Evolutionary conservation across 2,113 vertebrate genomes (phyloP).

Genomic region (Silurus meridionalis): DNA sequence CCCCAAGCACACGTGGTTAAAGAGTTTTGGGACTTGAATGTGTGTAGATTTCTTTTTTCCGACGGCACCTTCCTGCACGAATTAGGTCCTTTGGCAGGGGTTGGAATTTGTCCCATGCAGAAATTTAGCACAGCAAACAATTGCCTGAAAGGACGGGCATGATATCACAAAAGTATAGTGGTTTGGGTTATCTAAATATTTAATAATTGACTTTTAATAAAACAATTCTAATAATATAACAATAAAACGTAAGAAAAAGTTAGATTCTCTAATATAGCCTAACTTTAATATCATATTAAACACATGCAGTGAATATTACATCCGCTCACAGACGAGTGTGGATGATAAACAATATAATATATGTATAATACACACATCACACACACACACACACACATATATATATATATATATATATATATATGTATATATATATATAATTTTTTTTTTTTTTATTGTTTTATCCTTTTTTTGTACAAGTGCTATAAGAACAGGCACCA

Average conservation of each 20-base stretch:
- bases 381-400: no score
- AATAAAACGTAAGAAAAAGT: background rate
- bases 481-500: background rate
- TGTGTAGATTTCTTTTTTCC: background rate
- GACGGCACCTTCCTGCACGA: background rate
- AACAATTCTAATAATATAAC: background rate
- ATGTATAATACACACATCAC: no score
- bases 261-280: background rate
- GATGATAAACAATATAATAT: no score
- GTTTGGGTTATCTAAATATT: no score
- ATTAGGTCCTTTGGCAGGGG: background rate
- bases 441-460: no score
- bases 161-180: background rate
- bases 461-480: background rate
- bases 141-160: background rate
- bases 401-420: no score
- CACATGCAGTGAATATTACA: background rate
- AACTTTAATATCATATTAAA: background rate
- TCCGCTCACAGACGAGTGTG: background rate
- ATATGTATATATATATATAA: no score
- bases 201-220: no score
- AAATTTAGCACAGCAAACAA: background rate
- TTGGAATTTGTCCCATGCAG: background rate
- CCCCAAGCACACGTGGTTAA: constrained; percentile 15
- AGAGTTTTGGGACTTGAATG: background rate